A percentile compares a stretch with the other conserved stretches of the same genome.
Evolutionary conservation across 2,888 invertebrate genomes (phyloP).

Genomic region (Sinotaia quadrata): DNA sequence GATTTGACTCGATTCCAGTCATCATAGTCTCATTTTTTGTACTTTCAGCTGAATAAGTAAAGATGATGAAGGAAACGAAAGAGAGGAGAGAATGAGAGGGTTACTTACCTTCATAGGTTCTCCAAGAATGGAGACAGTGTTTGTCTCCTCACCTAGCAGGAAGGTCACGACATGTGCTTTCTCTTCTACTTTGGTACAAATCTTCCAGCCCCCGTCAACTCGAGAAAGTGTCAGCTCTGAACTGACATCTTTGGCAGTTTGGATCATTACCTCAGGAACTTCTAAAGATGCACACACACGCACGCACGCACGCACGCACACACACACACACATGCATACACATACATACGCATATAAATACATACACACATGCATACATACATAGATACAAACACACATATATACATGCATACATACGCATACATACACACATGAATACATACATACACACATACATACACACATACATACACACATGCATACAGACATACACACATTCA

Average conservation of each 20-base stretch:
- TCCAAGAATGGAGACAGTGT: slow-evolving; percentile 22
- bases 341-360: slow-evolving; percentile 10
- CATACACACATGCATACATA: slow-evolving; percentile 10
- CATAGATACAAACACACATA: slow-evolving; percentile 10
- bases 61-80: too few relatives aligned
- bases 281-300: neutral
- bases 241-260: slow-evolving; percentile 16
- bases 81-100: neutral
- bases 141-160: slow-evolving; percentile 14
- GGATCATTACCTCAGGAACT: slow-evolving; percentile 17
- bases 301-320: neutral
- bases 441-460: slow-evolving; percentile 5
- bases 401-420: slow-evolving; percentile 4
- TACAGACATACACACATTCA: too few relatives aligned
- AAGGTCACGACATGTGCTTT: slow-evolving; percentile 14
- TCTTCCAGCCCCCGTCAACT: slow-evolving; percentile 16
- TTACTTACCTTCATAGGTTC: slow-evolving; percentile 14
- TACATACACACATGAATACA: neutral
- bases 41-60: too few relatives aligned
- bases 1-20: too few relatives aligned
- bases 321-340: slow-evolving; percentile 10
- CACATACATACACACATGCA: slow-evolving; percentile 4
- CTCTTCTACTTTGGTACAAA: slow-evolving; percentile 16
- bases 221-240: slow-evolving; percentile 10
- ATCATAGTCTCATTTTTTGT: too few relatives aligned